phyloP scores from a whole-genome alignment of 2,888 invertebrate species.

The Meteorus cinctellus region DNA sequence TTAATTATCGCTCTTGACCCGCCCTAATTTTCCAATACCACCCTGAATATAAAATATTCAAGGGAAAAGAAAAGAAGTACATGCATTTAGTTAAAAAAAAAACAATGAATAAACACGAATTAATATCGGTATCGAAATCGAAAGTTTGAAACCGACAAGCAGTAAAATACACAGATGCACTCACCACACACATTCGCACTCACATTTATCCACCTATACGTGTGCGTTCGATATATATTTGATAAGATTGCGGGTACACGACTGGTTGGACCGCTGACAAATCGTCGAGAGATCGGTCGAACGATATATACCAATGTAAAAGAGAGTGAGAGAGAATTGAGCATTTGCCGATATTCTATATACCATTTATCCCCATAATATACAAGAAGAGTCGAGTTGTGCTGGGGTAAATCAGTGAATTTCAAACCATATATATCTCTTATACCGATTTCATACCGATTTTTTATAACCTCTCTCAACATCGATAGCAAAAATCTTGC shows the following conservation, averaged over 20 bases:
- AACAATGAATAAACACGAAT: neutral
- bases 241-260: slow-evolving; percentile 69
- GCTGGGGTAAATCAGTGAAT: neutral
- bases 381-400: neutral
- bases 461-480: slow-evolving; percentile 8
- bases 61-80: neutral
- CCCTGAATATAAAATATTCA: neutral
- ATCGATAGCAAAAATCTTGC: slow-evolving; percentile 15
- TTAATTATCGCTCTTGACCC: neutral
- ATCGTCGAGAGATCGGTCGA: slow-evolving; percentile 68
- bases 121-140: neutral
- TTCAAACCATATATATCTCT: slow-evolving; percentile 11
- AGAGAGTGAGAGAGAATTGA: slow-evolving; percentile 55
- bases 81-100: neutral
- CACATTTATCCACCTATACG: neutral
- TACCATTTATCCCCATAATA: neutral
- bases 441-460: slow-evolving; percentile 10
- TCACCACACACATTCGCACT: neutral
- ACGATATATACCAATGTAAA: slow-evolving; percentile 59
- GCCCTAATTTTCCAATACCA: too few relatives aligned
- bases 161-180: slow-evolving; percentile 25
- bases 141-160: neutral
- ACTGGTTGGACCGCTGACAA: slow-evolving; percentile 68
- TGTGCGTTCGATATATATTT: slow-evolving; percentile 70
- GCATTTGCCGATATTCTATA: slow-evolving; percentile 18